phyloP scores from a whole-genome alignment of 2,113 vertebrate genomes.

The Oncorhynchus kisutch region DNA sequence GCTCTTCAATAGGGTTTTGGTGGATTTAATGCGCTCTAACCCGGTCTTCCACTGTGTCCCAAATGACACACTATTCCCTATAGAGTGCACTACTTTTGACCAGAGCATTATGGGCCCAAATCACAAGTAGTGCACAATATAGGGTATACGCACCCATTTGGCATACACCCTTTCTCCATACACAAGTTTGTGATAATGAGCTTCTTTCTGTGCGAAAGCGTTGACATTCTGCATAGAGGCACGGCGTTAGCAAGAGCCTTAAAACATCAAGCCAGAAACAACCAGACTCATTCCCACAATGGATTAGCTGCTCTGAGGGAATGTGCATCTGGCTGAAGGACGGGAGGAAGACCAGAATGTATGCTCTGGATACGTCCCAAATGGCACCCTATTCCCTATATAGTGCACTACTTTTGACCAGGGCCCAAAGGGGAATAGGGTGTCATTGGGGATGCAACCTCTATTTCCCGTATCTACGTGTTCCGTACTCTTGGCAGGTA shows the following conservation, averaged over 20 bases:
- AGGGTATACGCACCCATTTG: too few species aligned
- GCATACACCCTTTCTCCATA: neutral
- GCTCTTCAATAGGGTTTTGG: slow-evolving; percentile 3
- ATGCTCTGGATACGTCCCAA: too few species aligned
- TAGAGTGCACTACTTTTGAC: too few species aligned
- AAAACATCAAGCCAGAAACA: slow-evolving; percentile 34
- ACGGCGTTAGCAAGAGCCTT: slow-evolving; percentile 18
- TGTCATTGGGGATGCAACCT: neutral
- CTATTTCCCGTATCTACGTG: neutral
- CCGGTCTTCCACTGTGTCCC: neutral
- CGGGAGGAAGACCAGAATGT: neutral
- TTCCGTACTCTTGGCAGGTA: neutral
- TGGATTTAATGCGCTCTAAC: slow-evolving; percentile 15
- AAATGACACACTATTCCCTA: too few species aligned
- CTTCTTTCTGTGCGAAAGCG: slow-evolving; percentile 16
- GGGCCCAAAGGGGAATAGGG: too few species aligned
- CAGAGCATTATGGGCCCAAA: too few species aligned
- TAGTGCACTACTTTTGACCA: too few species aligned
- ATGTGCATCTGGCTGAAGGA: slow-evolving; percentile 12
- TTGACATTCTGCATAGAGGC: slow-evolving; percentile 33
- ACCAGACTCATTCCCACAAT: slow-evolving; percentile 23
- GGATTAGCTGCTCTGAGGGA: slow-evolving; percentile 32
- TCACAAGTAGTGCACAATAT: too few species aligned
- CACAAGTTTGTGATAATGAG: slow-evolving; percentile 27
- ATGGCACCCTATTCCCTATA: too few species aligned